Evolutionary conservation across 2,888 invertebrate genomes (phyloP).

Genomic region (Spilosoma lubricipeda): DNA sequence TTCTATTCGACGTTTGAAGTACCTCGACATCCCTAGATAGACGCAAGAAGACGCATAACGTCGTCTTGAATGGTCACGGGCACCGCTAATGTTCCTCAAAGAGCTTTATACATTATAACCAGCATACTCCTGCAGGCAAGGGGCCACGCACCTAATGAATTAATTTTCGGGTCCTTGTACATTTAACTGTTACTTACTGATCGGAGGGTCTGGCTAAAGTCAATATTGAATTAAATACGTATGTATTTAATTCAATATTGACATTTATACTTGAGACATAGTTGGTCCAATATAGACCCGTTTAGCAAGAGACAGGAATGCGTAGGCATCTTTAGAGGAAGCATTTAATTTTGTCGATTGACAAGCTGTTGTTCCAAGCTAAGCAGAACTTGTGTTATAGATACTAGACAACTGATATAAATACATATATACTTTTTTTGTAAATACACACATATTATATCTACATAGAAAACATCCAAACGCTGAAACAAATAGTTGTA

Average conservation of each 20-base stretch:
- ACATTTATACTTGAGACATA: background rate
- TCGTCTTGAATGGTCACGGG: constrained; percentile 75
- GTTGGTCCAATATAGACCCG: background rate
- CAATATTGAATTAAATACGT: constrained; percentile 1
- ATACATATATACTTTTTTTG: too few species aligned
- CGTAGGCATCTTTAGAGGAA: too few species aligned
- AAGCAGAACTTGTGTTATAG: too few species aligned
- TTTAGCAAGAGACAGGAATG: too few species aligned
- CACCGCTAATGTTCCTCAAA: constrained; percentile 70
- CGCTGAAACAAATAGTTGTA: too few species aligned
- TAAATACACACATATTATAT: too few species aligned
- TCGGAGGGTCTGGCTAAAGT: constrained; percentile 37
- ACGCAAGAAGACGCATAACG: constrained; percentile 63
- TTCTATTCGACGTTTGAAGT: background rate
- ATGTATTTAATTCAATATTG: too few species aligned
- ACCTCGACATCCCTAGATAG: constrained; percentile 61
- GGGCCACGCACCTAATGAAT: constrained; percentile 52
- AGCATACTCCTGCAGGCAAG: constrained; percentile 6
- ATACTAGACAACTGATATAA: too few species aligned
- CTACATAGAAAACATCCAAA: too few species aligned
- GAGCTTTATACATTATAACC: constrained; percentile 49
- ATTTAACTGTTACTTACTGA: constrained; percentile 30
- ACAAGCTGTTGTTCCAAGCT: too few species aligned
- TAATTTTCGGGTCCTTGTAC: constrained; percentile 45
- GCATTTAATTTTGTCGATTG: too few species aligned